Base-by-base conservation (phyloP, 2,888 invertebrate species). In the Choristoneura rosaceana region DNA sequence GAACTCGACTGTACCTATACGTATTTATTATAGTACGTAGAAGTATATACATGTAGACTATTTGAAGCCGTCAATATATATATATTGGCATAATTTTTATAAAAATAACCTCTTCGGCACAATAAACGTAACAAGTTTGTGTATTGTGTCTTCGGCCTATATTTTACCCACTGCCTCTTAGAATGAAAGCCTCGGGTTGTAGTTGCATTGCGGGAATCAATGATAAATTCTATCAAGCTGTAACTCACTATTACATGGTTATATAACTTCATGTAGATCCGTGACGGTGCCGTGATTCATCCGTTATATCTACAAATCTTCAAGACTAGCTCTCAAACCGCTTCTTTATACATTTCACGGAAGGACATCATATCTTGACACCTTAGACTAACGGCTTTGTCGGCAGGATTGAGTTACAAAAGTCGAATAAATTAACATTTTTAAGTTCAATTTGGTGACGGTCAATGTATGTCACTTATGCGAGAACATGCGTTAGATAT, bases 351-450 rank as follows among this genome's bases (percentile, higher is more conserved):
- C n/a, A 15, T 50, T 64, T 34, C 64, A 64, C 33, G 34, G 64
- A 64, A 64, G 34, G 38, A 41, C 15, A 38, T 38, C 52, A 55
- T 58, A 63, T 52, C 52, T 52, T 43, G 61, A 25, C 33, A 64
- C 47, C 38, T n/a, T n/a, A 17, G 15, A 15, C 17, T n/a, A 61
- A 17, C 41, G 14, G 83, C 47, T 7, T 67, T 41, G 65, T 66
- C 65, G 65, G 65, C 55, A 55, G 55, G 52, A 55, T 52, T 55
- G 9, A 15, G 55, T 66, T 69, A 45, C 69, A 63, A 61, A 61
- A 8, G 61, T 38, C 58, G 62, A 55, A 62, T 62, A 63, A 69
- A 63, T 69, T 61, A 62, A 69, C 55, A 69, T 62, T 63, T 68
- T 2, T 25, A 25, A 0, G 25, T 25, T 25, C 25, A 25, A 25